Evolutionary conservation across 2,113 vertebrate genomes (phyloP).

Genomic region (human): GRCh38 chr4:25977501-25978000

Average conservation of each 20-base stretch:
- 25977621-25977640: background rate
- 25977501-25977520: background rate
- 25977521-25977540: background rate
- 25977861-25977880: background rate
- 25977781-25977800: background rate
- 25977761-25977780: background rate
- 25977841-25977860: background rate
- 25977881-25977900: conserved; percentile 58
- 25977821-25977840: background rate
- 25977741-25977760: background rate
- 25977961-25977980: conserved; percentile 53
- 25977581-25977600: accelerated
- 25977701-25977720: background rate
- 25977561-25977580: background rate
- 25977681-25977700: background rate
- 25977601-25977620: background rate
- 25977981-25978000: conserved; percentile 55
- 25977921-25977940: conserved; percentile 55
- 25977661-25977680: background rate
- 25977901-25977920: conserved; percentile 41
- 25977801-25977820: no score
- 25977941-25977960: background rate
- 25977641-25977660: no score
- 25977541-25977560: background rate
- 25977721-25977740: background rate